These are phyloP conservation scores for Leptodactylus fuscus DNA, from an alignment of 2,113 vertebrate species.

Conservation along the genomic window DNA sequence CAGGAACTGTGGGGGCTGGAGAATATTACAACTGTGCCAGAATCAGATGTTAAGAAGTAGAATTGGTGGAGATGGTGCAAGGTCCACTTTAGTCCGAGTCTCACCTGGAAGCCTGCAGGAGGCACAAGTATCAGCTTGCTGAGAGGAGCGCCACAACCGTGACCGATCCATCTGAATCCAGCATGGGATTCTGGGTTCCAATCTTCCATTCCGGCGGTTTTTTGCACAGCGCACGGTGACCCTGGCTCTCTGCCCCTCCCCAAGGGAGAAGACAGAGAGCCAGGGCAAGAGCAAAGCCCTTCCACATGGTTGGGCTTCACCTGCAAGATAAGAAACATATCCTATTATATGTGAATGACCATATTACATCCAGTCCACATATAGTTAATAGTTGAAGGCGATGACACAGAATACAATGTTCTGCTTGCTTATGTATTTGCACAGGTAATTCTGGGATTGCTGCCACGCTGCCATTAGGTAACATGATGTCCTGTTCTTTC, in stretches of 20 bases:
- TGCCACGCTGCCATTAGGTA: too few species aligned
- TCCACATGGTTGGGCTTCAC: conserved; percentile 81
- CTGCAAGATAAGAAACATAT: conserved; percentile 22
- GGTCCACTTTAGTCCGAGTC: too few species aligned
- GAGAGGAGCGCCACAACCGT: conserved; percentile 89
- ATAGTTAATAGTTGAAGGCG: too few species aligned
- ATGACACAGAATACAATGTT: background rate
- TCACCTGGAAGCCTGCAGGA: conserved; percentile 91
- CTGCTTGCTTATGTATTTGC: background rate
- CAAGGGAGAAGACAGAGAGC: conserved; percentile 87
- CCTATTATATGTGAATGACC: too few species aligned
- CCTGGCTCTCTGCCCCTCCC: conserved; percentile 81
- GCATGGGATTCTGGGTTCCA: conserved; percentile 82
- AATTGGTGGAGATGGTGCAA: too few species aligned
- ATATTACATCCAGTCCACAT: too few species aligned
- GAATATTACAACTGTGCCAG: too few species aligned
- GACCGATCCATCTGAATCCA: conserved; percentile 76
- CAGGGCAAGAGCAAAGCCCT: conserved; percentile 81
- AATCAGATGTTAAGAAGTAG: too few species aligned
- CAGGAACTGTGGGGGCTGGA: too few species aligned
- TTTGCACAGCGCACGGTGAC: conserved; percentile 75
- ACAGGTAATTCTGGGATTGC: background rate
- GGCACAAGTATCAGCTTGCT: conserved; percentile 91
- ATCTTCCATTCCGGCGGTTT: conserved; percentile 82
- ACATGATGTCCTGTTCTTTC: background rate